Percentiles rank a stretch among this genome's conserved stretches.
Conservation (phyloP, 2,113 vertebrate genomes). For the Okapia johnstoni region DNA sequence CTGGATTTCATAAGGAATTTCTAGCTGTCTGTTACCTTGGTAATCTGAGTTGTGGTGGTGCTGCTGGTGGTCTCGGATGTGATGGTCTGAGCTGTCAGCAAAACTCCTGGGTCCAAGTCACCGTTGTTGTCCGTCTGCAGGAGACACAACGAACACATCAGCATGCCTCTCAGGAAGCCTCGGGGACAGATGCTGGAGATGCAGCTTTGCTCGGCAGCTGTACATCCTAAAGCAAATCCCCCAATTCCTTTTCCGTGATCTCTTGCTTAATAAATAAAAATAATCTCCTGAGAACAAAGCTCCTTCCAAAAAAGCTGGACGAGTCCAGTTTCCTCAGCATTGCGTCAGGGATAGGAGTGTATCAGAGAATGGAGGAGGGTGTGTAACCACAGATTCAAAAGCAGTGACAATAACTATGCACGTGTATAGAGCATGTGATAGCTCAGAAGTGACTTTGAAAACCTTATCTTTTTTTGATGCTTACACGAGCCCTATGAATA, state of each 20-base stretch:
- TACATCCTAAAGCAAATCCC: not conserved
- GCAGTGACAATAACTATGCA: not conserved
- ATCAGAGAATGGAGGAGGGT: not conserved
- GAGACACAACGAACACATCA: conserved; percentile 47
- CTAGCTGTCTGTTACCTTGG: conserved; percentile 87
- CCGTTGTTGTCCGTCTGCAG: conserved; percentile 84
- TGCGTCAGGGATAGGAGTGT: not conserved
- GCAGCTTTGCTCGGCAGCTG: not conserved
- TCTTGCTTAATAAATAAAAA: conserved; percentile 3
- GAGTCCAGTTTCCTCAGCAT: not conserved
- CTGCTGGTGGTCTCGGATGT: conserved; percentile 97
- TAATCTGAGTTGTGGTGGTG: conserved; percentile 99
- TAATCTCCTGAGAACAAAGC: not conserved
- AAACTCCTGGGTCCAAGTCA: conserved; percentile 90
- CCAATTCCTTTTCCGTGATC: not conserved
- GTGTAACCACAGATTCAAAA: not conserved
- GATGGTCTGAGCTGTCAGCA: conserved; percentile 97
- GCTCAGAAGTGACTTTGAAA: not conserved
- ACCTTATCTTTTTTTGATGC: not conserved
- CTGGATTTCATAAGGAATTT: not conserved
- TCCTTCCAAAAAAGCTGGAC: not conserved
- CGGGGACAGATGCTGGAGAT: not conserved
- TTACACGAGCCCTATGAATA: not conserved
- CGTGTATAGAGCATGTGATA: not conserved
- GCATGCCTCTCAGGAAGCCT: not conserved